Conservation (phyloP, 2,797 vertebrate genomes). For the Molossus molossus region DNA sequence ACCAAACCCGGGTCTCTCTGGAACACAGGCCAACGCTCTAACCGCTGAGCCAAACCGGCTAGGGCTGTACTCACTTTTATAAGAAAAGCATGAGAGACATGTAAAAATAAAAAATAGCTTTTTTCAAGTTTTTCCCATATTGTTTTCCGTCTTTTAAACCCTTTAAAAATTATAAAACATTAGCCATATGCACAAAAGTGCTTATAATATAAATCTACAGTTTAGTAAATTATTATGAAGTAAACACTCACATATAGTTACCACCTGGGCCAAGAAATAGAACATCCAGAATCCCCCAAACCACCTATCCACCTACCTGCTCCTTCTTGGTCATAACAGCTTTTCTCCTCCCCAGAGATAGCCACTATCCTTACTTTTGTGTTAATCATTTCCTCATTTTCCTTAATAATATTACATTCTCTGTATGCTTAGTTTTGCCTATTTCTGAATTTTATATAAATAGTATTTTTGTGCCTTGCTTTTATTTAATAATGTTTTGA, state of each 20-base stretch:
- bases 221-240: slow-evolving; percentile 32
- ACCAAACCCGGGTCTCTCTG: no score
- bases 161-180: slow-evolving; percentile 27
- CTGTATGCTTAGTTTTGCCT: slow-evolving; percentile 31
- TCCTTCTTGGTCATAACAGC: neutral
- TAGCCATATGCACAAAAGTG: neutral
- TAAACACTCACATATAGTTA: neutral
- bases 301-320: neutral
- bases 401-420: neutral
- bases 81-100: neutral
- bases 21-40: no score
- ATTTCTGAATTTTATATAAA: slow-evolving; percentile 62
- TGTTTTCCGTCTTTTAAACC: neutral
- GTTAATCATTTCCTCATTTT: neutral
- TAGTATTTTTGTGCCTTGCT: slow-evolving; percentile 30
- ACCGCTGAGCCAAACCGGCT: no score
- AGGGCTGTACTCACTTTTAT: neutral
- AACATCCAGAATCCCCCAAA: neutral
- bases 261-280: neutral
- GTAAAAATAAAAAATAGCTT: slow-evolving; percentile 26
- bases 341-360: neutral
- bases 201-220: slow-evolving; percentile 27
- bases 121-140: neutral
- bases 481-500: slow-evolving; percentile 21
- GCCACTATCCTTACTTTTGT: neutral